Conservation (phyloP, 2,113 vertebrate species). For the Microcebus murinus region DNA sequence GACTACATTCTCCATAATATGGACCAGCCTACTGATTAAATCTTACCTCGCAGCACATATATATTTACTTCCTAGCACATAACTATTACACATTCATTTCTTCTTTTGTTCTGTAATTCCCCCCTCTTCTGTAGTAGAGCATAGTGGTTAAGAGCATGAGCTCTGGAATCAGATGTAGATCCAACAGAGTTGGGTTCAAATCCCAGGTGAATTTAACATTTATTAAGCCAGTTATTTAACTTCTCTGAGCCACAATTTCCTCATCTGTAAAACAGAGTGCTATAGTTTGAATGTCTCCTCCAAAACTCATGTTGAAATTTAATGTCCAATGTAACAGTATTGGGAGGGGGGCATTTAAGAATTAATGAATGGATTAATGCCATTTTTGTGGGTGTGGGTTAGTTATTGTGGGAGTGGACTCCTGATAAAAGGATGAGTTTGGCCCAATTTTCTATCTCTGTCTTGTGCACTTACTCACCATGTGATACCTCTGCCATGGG, state of each 20-base stretch:
- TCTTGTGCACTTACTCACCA: background rate
- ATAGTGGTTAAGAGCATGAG: background rate
- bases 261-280: background rate
- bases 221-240: background rate
- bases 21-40: background rate
- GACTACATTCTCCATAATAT: background rate
- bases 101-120: background rate
- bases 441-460: background rate
- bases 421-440: background rate
- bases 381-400: background rate
- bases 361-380: background rate
- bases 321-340: background rate
- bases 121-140: background rate
- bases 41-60: background rate
- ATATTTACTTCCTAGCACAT: constrained; percentile 9
- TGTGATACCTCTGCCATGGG: background rate
- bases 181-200: constrained; percentile 6
- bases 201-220: background rate
- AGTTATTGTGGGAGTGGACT: background rate
- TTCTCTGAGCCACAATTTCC: background rate
- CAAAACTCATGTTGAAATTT: background rate
- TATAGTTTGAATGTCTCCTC: background rate
- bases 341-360: background rate
- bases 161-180: background rate
- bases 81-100: background rate